Evolutionary conservation across 2,888 invertebrate genomes (phyloP).

Genomic region (Fabriciana adippe): DNA sequence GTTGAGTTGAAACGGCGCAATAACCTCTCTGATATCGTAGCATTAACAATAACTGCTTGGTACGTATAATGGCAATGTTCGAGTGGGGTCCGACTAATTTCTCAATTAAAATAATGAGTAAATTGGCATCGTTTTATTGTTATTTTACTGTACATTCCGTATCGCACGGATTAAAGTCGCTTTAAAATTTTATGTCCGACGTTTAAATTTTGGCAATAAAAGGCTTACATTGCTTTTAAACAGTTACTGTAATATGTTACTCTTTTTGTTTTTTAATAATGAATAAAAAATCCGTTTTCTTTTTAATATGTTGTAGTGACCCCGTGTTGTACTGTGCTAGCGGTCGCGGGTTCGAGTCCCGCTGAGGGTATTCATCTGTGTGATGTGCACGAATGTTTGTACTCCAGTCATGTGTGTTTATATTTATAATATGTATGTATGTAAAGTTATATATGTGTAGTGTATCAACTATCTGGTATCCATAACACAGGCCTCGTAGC

Average conservation of each 20-base stretch:
- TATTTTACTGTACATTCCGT: conserved; percentile 42
- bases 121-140: conserved; percentile 46
- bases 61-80: conserved; percentile 44
- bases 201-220: conserved; percentile 21
- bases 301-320: too few species aligned
- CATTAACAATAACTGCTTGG: conserved; percentile 55
- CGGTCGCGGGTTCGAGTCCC: too few species aligned
- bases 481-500: too few species aligned
- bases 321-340: too few species aligned
- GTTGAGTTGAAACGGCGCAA: conserved; percentile 43
- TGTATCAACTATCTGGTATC: too few species aligned
- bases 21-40: conserved; percentile 47
- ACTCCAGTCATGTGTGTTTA: too few species aligned
- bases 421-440: too few species aligned
- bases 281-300: too few species aligned
- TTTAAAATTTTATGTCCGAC: conserved; percentile 11
- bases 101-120: conserved; percentile 56
- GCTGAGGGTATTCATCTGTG: too few species aligned
- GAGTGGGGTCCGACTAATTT: conserved; percentile 51
- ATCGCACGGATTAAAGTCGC: conserved; percentile 20
- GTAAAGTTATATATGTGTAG: too few species aligned
- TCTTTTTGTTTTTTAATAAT: neutral
- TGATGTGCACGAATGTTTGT: too few species aligned
- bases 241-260: conserved; percentile 1
- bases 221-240: conserved; percentile 17